Base-by-base conservation (phyloP, 1,140 invertebrate species). In the Metaphire vulgaris region DNA sequence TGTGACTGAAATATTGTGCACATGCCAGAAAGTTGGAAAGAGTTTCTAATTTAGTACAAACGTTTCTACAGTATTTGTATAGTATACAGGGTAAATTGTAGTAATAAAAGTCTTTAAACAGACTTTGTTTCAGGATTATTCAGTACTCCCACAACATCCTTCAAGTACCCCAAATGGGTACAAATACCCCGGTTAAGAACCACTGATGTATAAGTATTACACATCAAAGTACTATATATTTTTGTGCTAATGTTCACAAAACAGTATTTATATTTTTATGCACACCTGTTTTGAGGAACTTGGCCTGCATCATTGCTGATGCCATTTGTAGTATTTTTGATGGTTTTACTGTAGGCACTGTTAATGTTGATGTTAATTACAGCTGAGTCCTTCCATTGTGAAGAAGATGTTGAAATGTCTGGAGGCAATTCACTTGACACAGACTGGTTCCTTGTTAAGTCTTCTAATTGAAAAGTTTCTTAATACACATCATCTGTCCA, bases 371-470 rank as follows among this genome's bases (percentile, higher is more conserved):
- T 66, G 12, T 72, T n/a, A 67, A 16, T 74, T 74, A 16, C 21
- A 56, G 41, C 21, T 56, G 41, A 56, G 41, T 56, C 41, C 89
- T 0, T 87, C 85, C 72, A 87, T 90, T 73, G 84, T 89, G 0
- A 88, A 89, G 76, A 87, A 88, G 76, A 83, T 90, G 1, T 78
- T 92, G 71, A 84, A 87, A 66, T 90, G 89, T 78, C 82, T 92
- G 29, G 90, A 91, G 82, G 89, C 89, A n/a, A 88, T 90, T 1
- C 91, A 92, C 82, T 85, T 88, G 6, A 87, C 86, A 2, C 90
- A 91, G 80, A 91, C 88, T 79, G 91, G 91, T 1, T 86, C 89
- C 1, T 83, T 92, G 1, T 81, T 92, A 1, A 85, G 82, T 1
- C 81, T 89, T 66, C 80, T 92, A 1, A 85, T 91, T 16, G 88